Evolutionary conservation across 2,888 invertebrate genomes (phyloP).

Genomic region (Agonopterix subpropinquella): DNA sequence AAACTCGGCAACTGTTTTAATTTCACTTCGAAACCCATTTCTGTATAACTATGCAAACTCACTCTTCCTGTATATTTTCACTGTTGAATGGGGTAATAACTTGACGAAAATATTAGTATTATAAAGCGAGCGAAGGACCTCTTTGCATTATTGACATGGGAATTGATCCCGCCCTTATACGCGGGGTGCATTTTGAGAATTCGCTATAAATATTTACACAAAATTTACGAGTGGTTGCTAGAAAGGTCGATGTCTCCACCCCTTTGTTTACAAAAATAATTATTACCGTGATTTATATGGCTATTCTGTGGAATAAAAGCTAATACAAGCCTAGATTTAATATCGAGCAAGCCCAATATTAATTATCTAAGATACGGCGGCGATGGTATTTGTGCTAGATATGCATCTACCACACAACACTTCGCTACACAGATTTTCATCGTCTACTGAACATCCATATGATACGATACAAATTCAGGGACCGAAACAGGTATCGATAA

Average conservation of each 20-base stretch:
- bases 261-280: slow-evolving; percentile 4
- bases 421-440: too few species aligned
- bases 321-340: too few species aligned
- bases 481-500: too few species aligned
- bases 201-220: slow-evolving; percentile 18
- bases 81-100: neutral
- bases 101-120: slow-evolving; percentile 2
- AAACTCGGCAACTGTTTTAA: slow-evolving; percentile 29
- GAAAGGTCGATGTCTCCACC: slow-evolving; percentile 1
- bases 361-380: too few species aligned
- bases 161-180: slow-evolving; percentile 6
- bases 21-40: slow-evolving; percentile 29
- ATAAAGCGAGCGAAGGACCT: slow-evolving; percentile 2
- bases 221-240: slow-evolving; percentile 13
- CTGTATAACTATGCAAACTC: slow-evolving; percentile 4
- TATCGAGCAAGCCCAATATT: too few species aligned
- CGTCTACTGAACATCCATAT: too few species aligned
- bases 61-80: neutral
- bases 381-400: too few species aligned
- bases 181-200: slow-evolving; percentile 14
- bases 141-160: slow-evolving; percentile 4
- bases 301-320: neutral
- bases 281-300: slow-evolving; percentile 9
- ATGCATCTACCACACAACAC: too few species aligned
- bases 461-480: too few species aligned